Percentiles rank a stretch among this genome's conserved stretches.
Conservation (phyloP, 2,797 vertebrate species). For the Premnoplex brunnescens region DNA sequence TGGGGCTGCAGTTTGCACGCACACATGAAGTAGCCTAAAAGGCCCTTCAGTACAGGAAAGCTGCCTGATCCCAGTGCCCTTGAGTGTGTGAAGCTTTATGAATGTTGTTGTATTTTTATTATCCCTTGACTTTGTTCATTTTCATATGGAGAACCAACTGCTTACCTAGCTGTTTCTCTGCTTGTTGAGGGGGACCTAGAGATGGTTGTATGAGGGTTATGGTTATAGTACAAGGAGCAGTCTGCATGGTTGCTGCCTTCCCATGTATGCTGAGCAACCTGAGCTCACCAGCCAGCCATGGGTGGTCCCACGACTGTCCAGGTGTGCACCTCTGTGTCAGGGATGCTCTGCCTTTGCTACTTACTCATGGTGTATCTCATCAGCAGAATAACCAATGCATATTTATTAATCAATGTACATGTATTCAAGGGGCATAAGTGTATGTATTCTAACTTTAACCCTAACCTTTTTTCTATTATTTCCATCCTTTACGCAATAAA, state of each 20-base stretch:
- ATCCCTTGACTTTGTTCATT: neutral
- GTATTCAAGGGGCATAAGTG: neutral
- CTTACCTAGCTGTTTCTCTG: neutral
- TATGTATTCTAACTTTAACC: neutral
- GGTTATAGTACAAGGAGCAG: rapidly evolving
- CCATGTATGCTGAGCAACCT: neutral
- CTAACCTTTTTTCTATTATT: neutral
- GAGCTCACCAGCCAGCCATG: neutral
- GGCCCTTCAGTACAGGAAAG: neutral
- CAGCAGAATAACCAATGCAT: neutral
- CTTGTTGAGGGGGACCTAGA: neutral
- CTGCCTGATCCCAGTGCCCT: neutral
- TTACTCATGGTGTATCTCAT: neutral
- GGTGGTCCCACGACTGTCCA: neutral
- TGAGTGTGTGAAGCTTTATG: neutral
- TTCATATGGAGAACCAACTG: neutral
- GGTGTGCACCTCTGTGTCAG: rapidly evolving
- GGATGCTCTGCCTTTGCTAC: neutral
- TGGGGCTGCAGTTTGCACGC: rapidly evolving
- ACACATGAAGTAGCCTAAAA: neutral
- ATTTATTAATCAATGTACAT: rapidly evolving
- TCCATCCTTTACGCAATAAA: neutral
- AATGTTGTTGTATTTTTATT: neutral
- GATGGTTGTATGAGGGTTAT: neutral
- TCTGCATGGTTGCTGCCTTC: neutral